phyloP scores from a whole-genome alignment of 2,113 vertebrate genomes.

The Electrona antarctica region DNA sequence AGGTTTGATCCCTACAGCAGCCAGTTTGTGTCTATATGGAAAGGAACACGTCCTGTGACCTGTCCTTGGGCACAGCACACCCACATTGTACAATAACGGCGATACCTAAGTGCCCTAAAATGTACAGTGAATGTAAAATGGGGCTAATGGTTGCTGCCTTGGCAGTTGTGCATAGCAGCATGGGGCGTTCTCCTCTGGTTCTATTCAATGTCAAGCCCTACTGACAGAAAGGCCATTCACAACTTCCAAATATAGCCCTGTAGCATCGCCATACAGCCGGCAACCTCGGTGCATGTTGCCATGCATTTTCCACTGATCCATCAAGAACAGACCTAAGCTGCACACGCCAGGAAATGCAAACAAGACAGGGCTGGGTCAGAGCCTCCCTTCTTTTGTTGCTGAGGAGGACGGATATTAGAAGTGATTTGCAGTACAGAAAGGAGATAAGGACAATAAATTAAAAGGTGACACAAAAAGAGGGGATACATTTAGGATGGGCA shows the following conservation, averaged over 20 bases:
- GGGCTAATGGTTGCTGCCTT: not conserved
- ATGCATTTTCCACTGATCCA: conserved; percentile 69
- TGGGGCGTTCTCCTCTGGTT: conserved; percentile 24
- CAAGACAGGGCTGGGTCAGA: conserved; percentile 46
- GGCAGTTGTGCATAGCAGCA: conserved; percentile 9
- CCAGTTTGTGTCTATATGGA: conserved; percentile 14
- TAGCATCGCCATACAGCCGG: conserved; percentile 14
- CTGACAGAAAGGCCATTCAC: conserved; percentile 55
- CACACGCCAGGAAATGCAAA: conserved; percentile 57
- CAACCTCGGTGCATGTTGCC: conserved; percentile 38
- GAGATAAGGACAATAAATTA: conserved; percentile 41
- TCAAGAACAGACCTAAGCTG: conserved; percentile 62
- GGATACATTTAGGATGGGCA: conserved; percentile 19
- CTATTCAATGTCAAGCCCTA: conserved; percentile 37
- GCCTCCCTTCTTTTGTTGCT: conserved; percentile 52
- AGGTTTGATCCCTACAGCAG: not conserved
- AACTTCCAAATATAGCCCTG: conserved; percentile 53
- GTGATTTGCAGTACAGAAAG: conserved; percentile 37
- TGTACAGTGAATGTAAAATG: not conserved
- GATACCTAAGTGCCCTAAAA: conserved; percentile 30
- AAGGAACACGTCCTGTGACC: conserved; percentile 20
- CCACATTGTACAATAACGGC: not conserved
- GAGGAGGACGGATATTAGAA: conserved; percentile 58
- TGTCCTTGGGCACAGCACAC: conserved; percentile 10
- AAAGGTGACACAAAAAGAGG: conserved; percentile 54